These are phyloP conservation scores for Caenorhabditis wallacei DNA, from an alignment of 2,888 invertebrate genomes.

Conservation along the genomic window DNA sequence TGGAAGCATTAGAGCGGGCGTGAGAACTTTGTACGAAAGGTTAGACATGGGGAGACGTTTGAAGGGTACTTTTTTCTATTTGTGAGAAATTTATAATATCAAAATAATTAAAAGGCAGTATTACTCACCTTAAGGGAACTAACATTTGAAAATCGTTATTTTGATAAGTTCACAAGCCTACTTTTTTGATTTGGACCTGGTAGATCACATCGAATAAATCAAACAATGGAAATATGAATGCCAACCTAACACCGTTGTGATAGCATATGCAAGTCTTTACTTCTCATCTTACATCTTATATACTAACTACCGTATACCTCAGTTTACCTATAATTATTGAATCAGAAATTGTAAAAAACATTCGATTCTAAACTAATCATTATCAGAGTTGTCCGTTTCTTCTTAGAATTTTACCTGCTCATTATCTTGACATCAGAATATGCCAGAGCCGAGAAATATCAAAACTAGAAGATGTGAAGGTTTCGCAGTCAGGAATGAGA, in stretches of 20 bases:
- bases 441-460: neutral
- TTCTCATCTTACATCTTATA: no score
- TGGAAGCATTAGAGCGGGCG: slow-evolving; percentile 18
- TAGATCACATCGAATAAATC: no score
- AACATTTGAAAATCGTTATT: no score
- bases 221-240: no score
- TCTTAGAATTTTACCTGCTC: neutral
- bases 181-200: no score
- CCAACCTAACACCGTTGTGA: no score
- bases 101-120: no score
- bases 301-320: no score
- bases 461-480: neutral
- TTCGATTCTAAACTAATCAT: neutral
- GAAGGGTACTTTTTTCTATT: neutral
- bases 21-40: slow-evolving; percentile 11
- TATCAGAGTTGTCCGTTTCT: neutral
- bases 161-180: no score
- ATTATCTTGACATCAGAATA: neutral
- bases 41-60: neutral
- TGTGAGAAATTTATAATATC: no score
- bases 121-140: no score
- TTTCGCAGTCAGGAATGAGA: slow-evolving; percentile 1
- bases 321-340: neutral
- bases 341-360: neutral
- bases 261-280: no score